These are phyloP conservation scores for Abscondita cerata DNA, from an alignment of 2,888 invertebrate species.

Conservation along the genomic window DNA sequence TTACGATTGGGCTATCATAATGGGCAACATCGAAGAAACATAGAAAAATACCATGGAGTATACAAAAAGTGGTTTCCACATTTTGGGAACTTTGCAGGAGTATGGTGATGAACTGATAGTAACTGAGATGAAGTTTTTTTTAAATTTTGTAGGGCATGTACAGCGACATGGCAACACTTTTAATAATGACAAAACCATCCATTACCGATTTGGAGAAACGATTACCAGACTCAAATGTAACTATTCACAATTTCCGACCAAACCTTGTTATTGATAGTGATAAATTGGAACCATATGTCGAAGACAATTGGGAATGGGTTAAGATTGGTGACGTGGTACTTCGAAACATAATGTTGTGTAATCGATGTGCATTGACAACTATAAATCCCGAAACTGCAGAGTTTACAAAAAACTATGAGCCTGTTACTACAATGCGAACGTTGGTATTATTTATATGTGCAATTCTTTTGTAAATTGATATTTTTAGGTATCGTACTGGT, in stretches of 20 bases:
- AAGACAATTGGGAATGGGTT: constrained; percentile 66
- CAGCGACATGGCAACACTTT: constrained; percentile 63
- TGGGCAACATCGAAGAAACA: constrained; percentile 43
- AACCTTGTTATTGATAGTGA: constrained; percentile 63
- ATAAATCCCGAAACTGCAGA: constrained; percentile 62
- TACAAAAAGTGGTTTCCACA: constrained; percentile 48
- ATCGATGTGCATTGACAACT: constrained; percentile 60
- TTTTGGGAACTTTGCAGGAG: constrained; percentile 47
- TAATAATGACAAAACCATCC: constrained; percentile 62
- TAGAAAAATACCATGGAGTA: constrained; percentile 43
- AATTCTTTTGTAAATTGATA: no score
- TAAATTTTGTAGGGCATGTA: constrained; percentile 57
- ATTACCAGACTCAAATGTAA: constrained; percentile 54
- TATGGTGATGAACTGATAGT: constrained; percentile 30
- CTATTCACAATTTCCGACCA: constrained; percentile 63
- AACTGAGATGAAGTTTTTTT: neutral
- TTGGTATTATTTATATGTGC: no score
- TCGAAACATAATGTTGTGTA: constrained; percentile 63
- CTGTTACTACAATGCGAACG: constrained; percentile 62
- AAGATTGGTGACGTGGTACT: constrained; percentile 62
- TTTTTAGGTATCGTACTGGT: constrained; percentile 2
- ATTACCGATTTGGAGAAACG: constrained; percentile 61
- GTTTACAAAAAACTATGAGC: constrained; percentile 59
- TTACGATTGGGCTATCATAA: constrained; percentile 54
- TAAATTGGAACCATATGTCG: constrained; percentile 56